Conservation (phyloP, 2,888 invertebrate species). For the Ichneumon xanthorius region DNA sequence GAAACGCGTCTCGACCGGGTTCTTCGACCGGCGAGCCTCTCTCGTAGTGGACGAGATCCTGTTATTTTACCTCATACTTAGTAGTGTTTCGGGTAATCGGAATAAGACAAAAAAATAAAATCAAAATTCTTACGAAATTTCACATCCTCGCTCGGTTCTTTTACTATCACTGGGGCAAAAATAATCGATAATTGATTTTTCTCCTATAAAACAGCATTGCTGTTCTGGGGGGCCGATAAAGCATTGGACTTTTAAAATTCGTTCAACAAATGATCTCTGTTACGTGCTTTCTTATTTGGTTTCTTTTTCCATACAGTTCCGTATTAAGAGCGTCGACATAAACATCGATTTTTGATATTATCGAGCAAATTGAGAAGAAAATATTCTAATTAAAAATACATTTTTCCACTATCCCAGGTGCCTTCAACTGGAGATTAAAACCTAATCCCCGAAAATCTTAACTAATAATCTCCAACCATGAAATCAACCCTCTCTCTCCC, state of each 20-base stretch:
- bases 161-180: not conserved
- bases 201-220: no score
- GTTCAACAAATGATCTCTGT: not conserved
- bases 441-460: no score
- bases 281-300: not conserved
- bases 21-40: not conserved
- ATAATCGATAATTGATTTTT: no score
- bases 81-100: not conserved
- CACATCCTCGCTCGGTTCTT: not conserved
- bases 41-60: not conserved
- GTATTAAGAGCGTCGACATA: not conserved
- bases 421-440: no score
- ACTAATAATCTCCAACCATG: no score
- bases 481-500: no score
- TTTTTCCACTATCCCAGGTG: not conserved
- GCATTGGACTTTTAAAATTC: not conserved
- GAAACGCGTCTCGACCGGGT: conserved; percentile 12
- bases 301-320: not conserved
- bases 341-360: not conserved
- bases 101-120: not conserved
- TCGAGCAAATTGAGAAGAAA: not conserved
- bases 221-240: no score
- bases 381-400: not conserved
- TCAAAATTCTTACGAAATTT: not conserved
- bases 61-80: not conserved